These are phyloP conservation scores for Leuciscus idus DNA, from an alignment of 2,113 vertebrate genomes.

Conservation along the genomic window DNA sequence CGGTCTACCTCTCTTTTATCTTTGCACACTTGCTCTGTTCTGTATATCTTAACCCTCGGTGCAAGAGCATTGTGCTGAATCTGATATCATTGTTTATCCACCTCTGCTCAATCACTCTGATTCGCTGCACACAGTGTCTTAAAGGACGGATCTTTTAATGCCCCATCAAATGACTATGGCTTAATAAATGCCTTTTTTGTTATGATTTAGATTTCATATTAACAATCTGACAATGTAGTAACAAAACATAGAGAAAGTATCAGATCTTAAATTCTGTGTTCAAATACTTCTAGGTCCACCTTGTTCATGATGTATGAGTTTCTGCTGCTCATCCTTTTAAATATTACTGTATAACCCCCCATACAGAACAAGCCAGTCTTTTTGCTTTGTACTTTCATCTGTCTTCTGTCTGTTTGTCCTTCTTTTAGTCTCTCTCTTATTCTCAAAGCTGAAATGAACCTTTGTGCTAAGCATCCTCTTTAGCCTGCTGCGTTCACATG, in stretches of 20 bases:
- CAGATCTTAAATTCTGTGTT: neutral
- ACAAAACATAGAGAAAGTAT: neutral
- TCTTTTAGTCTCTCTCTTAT: neutral
- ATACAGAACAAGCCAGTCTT: neutral
- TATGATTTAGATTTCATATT: neutral
- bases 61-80: slow-evolving; percentile 2
- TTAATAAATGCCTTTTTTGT: neutral
- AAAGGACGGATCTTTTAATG: neutral
- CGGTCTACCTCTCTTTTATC: neutral
- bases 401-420: neutral
- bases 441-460: neutral
- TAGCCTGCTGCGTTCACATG: slow-evolving; percentile 23
- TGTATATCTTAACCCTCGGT: neutral
- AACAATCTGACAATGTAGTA: neutral
- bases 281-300: neutral
- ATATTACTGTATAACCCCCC: neutral
- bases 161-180: neutral
- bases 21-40: neutral
- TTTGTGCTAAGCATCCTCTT: slow-evolving; percentile 26
- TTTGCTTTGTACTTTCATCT: slow-evolving; percentile 7
- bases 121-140: neutral
- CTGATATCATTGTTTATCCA: neutral
- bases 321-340: slow-evolving; percentile 51
- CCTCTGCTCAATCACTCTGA: neutral
- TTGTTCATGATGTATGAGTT: slow-evolving; percentile 25